phyloP scores from a whole-genome alignment of 2,113 vertebrate genomes.

The Noturus placidus region DNA sequence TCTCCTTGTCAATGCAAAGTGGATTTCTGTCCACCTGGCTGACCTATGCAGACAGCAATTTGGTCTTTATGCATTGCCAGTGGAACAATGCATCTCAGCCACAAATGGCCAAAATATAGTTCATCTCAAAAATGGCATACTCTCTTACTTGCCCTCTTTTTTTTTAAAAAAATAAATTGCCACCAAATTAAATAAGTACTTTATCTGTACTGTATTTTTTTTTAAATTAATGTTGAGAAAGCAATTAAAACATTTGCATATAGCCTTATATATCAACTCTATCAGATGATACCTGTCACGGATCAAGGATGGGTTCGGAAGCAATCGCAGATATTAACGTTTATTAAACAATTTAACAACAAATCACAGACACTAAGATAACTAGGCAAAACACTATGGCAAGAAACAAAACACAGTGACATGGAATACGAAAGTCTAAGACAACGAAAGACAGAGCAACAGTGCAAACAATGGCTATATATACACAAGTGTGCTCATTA shows the following conservation, averaged over 20 bases:
- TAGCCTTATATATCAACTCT: background rate
- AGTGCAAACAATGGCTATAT: no score
- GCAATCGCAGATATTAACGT: no score
- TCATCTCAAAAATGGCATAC: background rate
- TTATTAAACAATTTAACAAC: no score
- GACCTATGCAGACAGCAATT: constrained; percentile 51
- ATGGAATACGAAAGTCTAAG: no score
- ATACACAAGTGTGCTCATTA: no score
- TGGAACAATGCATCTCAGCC: background rate
- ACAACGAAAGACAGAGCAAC: no score
- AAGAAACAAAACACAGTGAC: no score
- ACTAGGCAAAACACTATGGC: no score
- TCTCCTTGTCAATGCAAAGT: constrained; percentile 46
- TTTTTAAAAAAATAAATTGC: background rate
- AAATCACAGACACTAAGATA: no score
- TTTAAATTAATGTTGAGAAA: background rate
- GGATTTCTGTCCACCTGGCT: constrained; percentile 46
- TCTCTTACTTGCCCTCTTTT: background rate
- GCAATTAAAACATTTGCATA: background rate
- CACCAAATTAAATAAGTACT: constrained; percentile 10
- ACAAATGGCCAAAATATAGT: background rate
- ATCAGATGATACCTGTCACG: background rate
- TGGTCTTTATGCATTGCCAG: background rate
- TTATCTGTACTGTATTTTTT: background rate
- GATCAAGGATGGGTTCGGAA: no score